phyloP scores from a whole-genome alignment of 2,888 invertebrate species.

The Oithona nana region DNA sequence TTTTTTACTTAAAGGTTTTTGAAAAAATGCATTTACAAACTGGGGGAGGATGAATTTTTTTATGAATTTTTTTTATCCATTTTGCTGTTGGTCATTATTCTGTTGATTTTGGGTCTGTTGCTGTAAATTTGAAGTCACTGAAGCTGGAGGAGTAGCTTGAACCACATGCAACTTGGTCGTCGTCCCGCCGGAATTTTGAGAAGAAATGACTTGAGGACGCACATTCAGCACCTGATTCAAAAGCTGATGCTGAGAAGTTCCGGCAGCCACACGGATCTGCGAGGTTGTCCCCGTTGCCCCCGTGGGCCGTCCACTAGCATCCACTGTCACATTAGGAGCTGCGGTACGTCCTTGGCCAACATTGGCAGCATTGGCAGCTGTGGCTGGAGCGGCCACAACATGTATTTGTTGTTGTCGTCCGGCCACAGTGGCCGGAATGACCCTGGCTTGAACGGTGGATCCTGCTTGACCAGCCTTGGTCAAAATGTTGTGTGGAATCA shows the following conservation, averaged over 20 bases:
- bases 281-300: constrained; percentile 29
- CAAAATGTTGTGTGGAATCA: constrained; percentile 14
- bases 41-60: no score
- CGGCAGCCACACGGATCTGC: constrained; percentile 31
- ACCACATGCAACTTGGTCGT: neutral
- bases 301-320: constrained; percentile 33
- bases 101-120: neutral
- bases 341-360: constrained; percentile 15
- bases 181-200: neutral
- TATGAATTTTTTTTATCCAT: no score
- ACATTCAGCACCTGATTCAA: constrained; percentile 23
- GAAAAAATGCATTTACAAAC: neutral
- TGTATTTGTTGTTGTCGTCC: constrained; percentile 25
- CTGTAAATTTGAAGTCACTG: neutral
- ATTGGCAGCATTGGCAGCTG: neutral
- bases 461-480: constrained; percentile 34
- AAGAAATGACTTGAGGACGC: neutral
- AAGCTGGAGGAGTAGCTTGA: constrained; percentile 8
- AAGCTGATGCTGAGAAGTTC: constrained; percentile 29
- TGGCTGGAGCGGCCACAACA: constrained; percentile 37
- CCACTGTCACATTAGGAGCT: constrained; percentile 24
- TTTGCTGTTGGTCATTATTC: neutral
- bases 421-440: constrained; percentile 41
- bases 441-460: constrained; percentile 39
- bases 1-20: no score